phyloP scores from a whole-genome alignment of 2,113 vertebrate species.

The Rhombomys opimus region DNA sequence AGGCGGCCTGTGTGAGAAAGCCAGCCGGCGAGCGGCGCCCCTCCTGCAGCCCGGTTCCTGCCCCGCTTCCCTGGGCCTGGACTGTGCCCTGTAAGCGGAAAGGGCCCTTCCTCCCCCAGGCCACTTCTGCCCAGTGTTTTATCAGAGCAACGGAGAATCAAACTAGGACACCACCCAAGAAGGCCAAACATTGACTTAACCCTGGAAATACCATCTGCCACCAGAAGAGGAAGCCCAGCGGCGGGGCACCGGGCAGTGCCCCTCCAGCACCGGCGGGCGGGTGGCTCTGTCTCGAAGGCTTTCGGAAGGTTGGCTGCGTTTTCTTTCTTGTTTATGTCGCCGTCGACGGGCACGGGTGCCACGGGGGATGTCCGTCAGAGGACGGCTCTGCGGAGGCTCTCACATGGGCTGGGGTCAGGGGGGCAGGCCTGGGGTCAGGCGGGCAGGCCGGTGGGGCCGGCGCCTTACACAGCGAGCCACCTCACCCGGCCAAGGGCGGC shows the following conservation, averaged over 20 bases:
- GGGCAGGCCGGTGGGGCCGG: no score
- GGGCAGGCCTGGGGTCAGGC: no score
- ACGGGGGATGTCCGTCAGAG: background rate
- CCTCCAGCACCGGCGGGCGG: background rate
- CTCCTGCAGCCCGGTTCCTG: background rate
- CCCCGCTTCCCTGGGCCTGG: background rate
- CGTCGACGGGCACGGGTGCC: background rate
- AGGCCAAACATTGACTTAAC: slow-evolving; percentile 72
- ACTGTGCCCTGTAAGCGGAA: background rate
- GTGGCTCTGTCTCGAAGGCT: background rate
- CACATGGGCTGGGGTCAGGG: no score
- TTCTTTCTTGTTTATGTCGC: background rate
- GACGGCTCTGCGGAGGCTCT: no score
- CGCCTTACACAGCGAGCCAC: background rate
- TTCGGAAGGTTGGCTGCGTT: background rate
- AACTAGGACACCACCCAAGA: background rate
- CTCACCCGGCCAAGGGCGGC: background rate
- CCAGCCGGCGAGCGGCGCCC: background rate
- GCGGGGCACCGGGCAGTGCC: no score
- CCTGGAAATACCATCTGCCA: slow-evolving; percentile 73
- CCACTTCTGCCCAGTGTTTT: background rate
- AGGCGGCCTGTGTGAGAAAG: no score
- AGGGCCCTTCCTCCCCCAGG: background rate
- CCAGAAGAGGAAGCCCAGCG: background rate
- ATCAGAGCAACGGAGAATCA: background rate